These are phyloP conservation scores for Acrocyrtus sp. DNA, from an alignment of 2,888 invertebrate species.

Conservation along the genomic window DNA sequence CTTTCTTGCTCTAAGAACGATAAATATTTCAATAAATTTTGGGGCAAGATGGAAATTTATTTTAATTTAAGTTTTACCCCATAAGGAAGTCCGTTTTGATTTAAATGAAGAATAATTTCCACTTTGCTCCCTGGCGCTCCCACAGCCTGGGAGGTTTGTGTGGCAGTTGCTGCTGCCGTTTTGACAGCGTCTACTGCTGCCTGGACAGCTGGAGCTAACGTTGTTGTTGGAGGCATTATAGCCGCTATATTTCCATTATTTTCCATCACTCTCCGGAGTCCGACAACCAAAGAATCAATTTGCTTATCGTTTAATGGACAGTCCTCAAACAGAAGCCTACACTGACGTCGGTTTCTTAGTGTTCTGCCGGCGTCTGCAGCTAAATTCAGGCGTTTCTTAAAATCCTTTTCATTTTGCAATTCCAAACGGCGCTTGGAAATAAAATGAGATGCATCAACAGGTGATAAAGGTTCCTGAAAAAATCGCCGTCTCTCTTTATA, in stretches of 20 bases:
- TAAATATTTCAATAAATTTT: neutral
- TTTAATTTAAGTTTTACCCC: no score
- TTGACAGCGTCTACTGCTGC: slow-evolving; percentile 22
- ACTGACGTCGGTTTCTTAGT: slow-evolving; percentile 37
- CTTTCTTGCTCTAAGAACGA: neutral
- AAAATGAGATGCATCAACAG: neutral
- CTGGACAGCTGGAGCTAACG: slow-evolving; percentile 13
- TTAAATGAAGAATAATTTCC: slow-evolving; percentile 52
- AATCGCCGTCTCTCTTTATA: no score
- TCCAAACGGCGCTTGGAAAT: slow-evolving; percentile 22
- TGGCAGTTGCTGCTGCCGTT: slow-evolving; percentile 1
- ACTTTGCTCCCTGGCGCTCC: slow-evolving; percentile 46
- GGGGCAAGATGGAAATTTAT: neutral
- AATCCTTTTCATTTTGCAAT: slow-evolving; percentile 25
- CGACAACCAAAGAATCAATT: slow-evolving; percentile 39
- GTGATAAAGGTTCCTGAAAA: no score
- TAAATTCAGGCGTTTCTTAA: slow-evolving; percentile 18
- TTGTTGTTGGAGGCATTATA: slow-evolving; percentile 1
- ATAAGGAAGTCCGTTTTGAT: slow-evolving; percentile 45
- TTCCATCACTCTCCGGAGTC: slow-evolving; percentile 39
- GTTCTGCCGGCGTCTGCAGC: slow-evolving; percentile 29
- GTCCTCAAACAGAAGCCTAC: slow-evolving; percentile 42
- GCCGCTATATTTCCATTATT: slow-evolving; percentile 20
- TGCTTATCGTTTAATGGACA: slow-evolving; percentile 46
- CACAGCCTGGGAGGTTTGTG: neutral